Evolutionary conservation across 2,797 vertebrate species (phyloP), one percentile per base, ranked within the genome.

Genomic region (Austrolebias charrua): DNA sequence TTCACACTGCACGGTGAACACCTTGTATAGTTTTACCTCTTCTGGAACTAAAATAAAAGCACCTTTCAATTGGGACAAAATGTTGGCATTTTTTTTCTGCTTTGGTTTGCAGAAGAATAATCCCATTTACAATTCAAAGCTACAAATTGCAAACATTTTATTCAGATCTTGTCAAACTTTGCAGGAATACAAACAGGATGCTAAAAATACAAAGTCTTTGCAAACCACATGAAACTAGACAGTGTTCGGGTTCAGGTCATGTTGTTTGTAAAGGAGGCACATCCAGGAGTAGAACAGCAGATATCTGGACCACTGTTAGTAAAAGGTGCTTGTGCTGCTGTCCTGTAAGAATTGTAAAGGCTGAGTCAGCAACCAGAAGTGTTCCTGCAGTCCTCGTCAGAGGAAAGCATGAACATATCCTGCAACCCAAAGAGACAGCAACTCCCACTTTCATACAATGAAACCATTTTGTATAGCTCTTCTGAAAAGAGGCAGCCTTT

Each of bases 361-460:
- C 88, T 90, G 89, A 90, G 68, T 88, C 89, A 90, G 90, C 80
- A 10, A 52, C 62, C 35, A 1, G 11, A 20, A 43, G 63, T 80
- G 69, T 70, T 63, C 70, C 66, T 70, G 70, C 70, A 69, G 73
- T 78, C 77, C 70, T 76, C 80, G 74, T 66, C 76, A 47, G 67
- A 69, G 73, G 69, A 55, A 59, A 57, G 68, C 75, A 71, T 24
- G 11, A 52, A 90, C 86, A 89, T 84, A 90, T 89, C 85, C 86
- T 72, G 59, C 64, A 77, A 75, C 83, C 79, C 75, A 66, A 45
- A 84, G 71, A 84, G 72, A 81, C 70, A 29, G 52, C 57, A 63
- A 79, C 80, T 76, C 78, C 69, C 61, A 73, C 63, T 80, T 81
- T 71, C 62, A 79, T 66, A 56, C 55, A 60, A 62, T 59, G 60